phyloP scores from a whole-genome alignment of 2,113 vertebrate species.

The Chaenogobius annularis region DNA sequence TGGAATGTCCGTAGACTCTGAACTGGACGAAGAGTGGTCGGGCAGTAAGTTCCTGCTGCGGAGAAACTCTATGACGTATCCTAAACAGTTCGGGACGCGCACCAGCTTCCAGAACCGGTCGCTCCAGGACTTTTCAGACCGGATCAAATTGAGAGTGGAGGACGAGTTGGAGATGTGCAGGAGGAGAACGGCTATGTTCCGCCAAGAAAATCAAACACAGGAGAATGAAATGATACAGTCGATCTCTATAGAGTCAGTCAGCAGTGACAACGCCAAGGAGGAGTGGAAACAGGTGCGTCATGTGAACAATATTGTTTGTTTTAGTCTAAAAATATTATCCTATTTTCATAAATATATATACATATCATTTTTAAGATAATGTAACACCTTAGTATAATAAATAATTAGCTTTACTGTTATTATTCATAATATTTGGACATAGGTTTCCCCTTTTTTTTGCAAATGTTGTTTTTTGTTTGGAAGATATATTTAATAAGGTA shows the following conservation, averaged over 20 bases:
- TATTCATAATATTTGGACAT: not conserved
- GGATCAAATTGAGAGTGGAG: conserved; percentile 60
- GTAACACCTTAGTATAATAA: no score
- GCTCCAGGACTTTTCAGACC: conserved; percentile 72
- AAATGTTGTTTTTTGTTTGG: not conserved
- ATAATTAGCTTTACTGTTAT: not conserved
- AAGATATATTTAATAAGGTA: not conserved
- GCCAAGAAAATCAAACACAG: not conserved
- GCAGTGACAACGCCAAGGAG: conserved; percentile 52
- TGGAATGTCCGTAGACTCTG: conserved; percentile 45
- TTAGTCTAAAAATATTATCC: not conserved
- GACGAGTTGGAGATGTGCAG: conserved; percentile 70
- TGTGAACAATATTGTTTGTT: not conserved
- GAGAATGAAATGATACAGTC: conserved; percentile 35
- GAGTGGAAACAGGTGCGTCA: conserved; percentile 85
- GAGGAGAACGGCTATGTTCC: conserved; percentile 35
- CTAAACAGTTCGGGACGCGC: conserved; percentile 38
- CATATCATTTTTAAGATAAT: no score
- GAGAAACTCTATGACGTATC: conserved; percentile 45
- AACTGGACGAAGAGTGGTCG: conserved; percentile 49
- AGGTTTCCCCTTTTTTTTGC: not conserved
- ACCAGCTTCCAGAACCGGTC: conserved; percentile 67
- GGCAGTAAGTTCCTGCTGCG: conserved; percentile 44
- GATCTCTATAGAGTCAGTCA: conserved; percentile 43
- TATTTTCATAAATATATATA: not conserved